These are phyloP conservation scores for Tetramorium bicarinatum DNA, from an alignment of 2,888 invertebrate species.

Conservation along the genomic window DNA sequence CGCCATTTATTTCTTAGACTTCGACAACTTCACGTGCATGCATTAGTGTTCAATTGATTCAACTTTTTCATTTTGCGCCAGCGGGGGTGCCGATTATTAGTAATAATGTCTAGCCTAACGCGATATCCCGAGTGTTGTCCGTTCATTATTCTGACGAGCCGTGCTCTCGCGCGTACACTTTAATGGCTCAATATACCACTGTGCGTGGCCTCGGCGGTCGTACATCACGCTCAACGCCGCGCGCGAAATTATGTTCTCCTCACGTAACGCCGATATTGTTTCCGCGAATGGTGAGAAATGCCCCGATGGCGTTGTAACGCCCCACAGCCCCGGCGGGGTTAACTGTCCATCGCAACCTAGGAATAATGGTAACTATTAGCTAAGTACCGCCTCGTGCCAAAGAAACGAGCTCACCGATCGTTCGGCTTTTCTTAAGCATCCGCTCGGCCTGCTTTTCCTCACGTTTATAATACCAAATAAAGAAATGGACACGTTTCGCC, in stretches of 20 bases:
- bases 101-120: slow-evolving; percentile 66
- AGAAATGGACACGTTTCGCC: slow-evolving; percentile 46
- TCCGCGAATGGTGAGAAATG: slow-evolving; percentile 75
- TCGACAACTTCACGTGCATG: neutral
- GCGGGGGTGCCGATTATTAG: slow-evolving; percentile 58
- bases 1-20: neutral
- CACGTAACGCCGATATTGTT: slow-evolving; percentile 72
- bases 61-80: neutral
- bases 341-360: slow-evolving; percentile 69
- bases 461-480: slow-evolving; percentile 57
- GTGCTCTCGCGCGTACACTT: slow-evolving; percentile 59
- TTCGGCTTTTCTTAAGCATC: slow-evolving; percentile 52
- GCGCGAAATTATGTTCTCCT: slow-evolving; percentile 51
- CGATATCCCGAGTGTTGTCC: slow-evolving; percentile 66
- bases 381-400: slow-evolving; percentile 69
- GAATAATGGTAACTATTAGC: slow-evolving; percentile 77
- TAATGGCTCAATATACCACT: slow-evolving; percentile 73
- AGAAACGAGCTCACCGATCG: slow-evolving; percentile 59
- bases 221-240: slow-evolving; percentile 68
- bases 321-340: slow-evolving; percentile 67
- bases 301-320: slow-evolving; percentile 69
- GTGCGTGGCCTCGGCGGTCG: slow-evolving; percentile 51
- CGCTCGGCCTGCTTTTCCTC: slow-evolving; percentile 40
- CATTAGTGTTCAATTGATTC: neutral
- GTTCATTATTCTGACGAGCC: slow-evolving; percentile 66